Evolutionary conservation across 2,888 invertebrate genomes (phyloP).

Genomic region (Acanthosepion pharaonis): DNA sequence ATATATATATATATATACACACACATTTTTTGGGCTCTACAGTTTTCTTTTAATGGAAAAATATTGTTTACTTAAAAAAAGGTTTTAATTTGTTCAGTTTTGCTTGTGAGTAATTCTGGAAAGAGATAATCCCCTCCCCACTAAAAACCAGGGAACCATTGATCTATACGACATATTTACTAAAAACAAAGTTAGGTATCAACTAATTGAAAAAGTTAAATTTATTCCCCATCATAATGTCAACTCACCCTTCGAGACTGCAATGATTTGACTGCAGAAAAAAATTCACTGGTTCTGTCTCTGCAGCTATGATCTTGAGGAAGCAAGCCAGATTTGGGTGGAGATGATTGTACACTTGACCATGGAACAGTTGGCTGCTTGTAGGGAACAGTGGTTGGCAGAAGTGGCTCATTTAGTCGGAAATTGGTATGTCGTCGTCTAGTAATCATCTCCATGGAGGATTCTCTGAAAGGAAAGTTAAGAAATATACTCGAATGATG

Average conservation of each 20-base stretch:
- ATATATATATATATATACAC: no score
- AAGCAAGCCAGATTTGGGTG: neutral
- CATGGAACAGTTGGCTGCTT: neutral
- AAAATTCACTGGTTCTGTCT: conserved; percentile 39
- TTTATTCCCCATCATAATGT: neutral
- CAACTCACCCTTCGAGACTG: conserved; percentile 24
- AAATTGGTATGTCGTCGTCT: conserved; percentile 14
- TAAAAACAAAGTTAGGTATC: neutral
- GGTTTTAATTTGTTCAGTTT: no score
- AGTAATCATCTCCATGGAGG: conserved; percentile 8
- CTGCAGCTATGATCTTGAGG: neutral
- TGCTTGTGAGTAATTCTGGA: no score
- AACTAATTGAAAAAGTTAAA: no score
- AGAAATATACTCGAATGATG: neutral
- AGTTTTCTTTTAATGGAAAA: no score
- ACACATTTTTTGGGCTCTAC: no score
- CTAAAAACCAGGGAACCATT: no score
- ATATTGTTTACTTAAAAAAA: no score
- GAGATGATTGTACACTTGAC: neutral
- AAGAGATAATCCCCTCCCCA: no score
- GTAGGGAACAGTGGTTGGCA: neutral
- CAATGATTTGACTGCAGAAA: conserved; percentile 40
- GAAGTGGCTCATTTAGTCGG: neutral
- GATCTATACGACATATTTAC: no score
- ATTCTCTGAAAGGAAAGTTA: neutral